These are phyloP conservation scores for Macquaria ambigua DNA, from an alignment of 2,113 vertebrate species.

Conservation along the genomic window DNA sequence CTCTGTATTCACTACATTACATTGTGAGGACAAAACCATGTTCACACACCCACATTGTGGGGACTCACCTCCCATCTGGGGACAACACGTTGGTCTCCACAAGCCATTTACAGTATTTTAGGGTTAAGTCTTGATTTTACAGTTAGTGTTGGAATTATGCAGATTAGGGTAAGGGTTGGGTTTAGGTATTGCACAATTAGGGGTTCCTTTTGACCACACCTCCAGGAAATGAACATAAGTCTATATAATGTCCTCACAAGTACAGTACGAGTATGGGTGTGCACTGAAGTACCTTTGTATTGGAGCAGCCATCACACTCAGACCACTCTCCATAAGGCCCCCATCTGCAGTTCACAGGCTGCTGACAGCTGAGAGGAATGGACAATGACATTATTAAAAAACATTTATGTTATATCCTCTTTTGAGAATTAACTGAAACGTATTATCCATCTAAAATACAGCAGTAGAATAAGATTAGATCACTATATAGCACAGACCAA, in stretches of 20 bases:
- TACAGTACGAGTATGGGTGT: background rate
- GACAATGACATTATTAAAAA: background rate
- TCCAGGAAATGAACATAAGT: background rate
- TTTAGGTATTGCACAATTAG: background rate
- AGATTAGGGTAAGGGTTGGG: background rate
- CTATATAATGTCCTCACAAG: background rate
- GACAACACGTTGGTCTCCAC: background rate
- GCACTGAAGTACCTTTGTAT: conserved; percentile 69
- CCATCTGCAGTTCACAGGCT: conserved; percentile 89
- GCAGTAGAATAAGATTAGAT: background rate
- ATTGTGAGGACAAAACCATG: background rate
- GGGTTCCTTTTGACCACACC: background rate
- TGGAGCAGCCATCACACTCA: conserved; percentile 91
- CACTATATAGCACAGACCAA: background rate
- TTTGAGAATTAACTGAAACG: background rate
- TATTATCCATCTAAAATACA: background rate
- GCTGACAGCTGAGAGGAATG: conserved; percentile 69
- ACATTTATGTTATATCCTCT: background rate
- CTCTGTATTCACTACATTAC: too few species aligned
- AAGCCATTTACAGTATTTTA: background rate
- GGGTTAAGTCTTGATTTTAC: background rate
- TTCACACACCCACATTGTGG: background rate
- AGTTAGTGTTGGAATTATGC: background rate
- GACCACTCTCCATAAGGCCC: conserved; percentile 90
- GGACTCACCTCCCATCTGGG: background rate